These are phyloP conservation scores for Oxycera nigricornis DNA, from an alignment of 2,888 invertebrate species.

Conservation along the genomic window DNA sequence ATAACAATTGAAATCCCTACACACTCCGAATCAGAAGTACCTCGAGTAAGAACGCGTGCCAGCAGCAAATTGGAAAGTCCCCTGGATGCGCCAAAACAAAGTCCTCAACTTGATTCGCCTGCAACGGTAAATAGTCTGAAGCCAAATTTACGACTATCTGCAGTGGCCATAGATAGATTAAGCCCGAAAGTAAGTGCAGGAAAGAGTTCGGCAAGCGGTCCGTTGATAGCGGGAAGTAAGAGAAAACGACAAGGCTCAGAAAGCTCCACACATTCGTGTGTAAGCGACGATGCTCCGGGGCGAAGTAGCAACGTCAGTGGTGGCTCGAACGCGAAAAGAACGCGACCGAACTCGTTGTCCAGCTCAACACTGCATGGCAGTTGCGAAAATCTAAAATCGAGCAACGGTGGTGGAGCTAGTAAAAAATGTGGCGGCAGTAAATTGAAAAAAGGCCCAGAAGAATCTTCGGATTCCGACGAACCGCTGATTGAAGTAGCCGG, in stretches of 20 bases:
- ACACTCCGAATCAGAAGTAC: conserved; percentile 60
- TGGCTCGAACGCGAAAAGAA: conserved; percentile 1
- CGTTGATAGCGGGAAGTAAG: conserved; percentile 61
- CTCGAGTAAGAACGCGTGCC: conserved; percentile 71
- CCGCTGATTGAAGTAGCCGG: conserved; percentile 75
- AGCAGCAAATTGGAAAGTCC: conserved; percentile 74
- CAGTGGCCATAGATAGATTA: conserved; percentile 50
- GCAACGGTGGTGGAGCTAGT: conserved; percentile 11
- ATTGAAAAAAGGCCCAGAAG: conserved; percentile 63
- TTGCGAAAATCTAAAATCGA: neutral
- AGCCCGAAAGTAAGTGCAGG: conserved; percentile 53
- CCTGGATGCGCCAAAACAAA: conserved; percentile 65
- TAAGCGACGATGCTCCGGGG: conserved; percentile 65
- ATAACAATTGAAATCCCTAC: conserved; percentile 84
- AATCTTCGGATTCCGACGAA: conserved; percentile 82
- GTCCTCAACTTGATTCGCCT: conserved; percentile 63
- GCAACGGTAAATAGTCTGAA: conserved; percentile 61
- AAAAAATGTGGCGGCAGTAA: conserved; percentile 33
- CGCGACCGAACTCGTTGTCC: conserved; percentile 14
- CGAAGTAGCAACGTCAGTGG: conserved; percentile 15
- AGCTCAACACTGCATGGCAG: neutral
- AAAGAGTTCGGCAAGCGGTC: conserved; percentile 45
- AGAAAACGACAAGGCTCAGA: conserved; percentile 83
- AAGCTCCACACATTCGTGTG: conserved; percentile 71
- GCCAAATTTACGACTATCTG: conserved; percentile 49